phyloP scores from a whole-genome alignment of 1,140 invertebrate species.

The Pseudachorutes palmiensis region DNA sequence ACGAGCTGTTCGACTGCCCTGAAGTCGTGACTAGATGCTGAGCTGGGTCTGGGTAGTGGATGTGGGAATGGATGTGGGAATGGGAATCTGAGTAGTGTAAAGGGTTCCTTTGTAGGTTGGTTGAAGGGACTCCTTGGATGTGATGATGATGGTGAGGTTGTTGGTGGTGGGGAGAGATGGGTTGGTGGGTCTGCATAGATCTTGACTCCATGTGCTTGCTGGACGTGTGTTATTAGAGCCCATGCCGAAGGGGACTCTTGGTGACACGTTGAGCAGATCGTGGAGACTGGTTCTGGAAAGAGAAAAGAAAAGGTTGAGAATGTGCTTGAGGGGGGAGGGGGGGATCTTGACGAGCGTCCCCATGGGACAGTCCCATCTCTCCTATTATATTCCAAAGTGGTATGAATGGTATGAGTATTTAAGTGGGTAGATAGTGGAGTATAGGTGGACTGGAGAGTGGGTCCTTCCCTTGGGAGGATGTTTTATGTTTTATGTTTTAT shows the following conservation, averaged over 20 bases:
- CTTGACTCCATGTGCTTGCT: constrained; percentile 84
- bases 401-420: too few relatives aligned
- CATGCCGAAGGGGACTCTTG: constrained; percentile 81
- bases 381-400: not conserved
- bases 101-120: constrained; percentile 13
- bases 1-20: constrained; percentile 38
- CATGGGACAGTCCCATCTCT: not conserved
- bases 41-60: constrained; percentile 11
- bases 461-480: too few relatives aligned
- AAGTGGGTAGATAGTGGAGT: too few relatives aligned
- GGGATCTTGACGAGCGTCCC: not conserved
- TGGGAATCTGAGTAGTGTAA: constrained; percentile 33
- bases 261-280: constrained; percentile 90
- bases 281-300: constrained; percentile 83
- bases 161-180: not conserved
- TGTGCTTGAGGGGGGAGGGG: too few relatives aligned
- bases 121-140: too few relatives aligned
- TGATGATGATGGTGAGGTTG: too few relatives aligned
- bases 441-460: too few relatives aligned
- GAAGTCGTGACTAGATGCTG: constrained; percentile 37
- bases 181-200: constrained; percentile 64
- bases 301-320: constrained; percentile 18
- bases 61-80: constrained; percentile 36
- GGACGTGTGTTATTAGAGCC: constrained; percentile 87
- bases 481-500: too few relatives aligned